Evolutionary conservation across 2,888 invertebrate species (phyloP).

Genomic region (Celastrina argiolus): DNA sequence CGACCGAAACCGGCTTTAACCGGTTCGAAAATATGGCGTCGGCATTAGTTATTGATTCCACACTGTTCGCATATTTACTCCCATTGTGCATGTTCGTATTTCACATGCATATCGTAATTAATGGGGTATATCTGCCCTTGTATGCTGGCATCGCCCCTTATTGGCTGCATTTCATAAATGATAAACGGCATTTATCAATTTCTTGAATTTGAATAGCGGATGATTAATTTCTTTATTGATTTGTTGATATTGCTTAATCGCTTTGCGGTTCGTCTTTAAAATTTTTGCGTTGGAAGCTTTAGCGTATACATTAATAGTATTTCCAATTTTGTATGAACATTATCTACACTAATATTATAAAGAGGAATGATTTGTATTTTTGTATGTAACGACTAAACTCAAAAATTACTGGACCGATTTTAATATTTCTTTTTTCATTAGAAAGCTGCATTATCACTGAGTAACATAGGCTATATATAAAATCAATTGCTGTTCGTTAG

Average conservation of each 20-base stretch:
- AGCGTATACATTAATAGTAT: constrained; percentile 27
- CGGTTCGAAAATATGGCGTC: constrained; percentile 6
- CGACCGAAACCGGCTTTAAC: background rate
- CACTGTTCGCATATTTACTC: constrained; percentile 9
- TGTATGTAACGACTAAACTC: too few species aligned
- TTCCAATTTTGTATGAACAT: constrained; percentile 56
- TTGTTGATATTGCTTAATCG: background rate
- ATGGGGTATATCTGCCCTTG: constrained; percentile 28
- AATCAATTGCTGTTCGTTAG: too few species aligned
- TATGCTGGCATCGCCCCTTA: constrained; percentile 22
- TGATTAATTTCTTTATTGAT: constrained; percentile 20
- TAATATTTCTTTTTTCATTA: too few species aligned
- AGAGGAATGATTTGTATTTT: too few species aligned
- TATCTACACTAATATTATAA: too few species aligned
- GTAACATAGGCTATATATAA: too few species aligned
- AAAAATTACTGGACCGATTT: too few species aligned
- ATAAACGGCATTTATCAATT: constrained; percentile 27
- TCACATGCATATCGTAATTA: constrained; percentile 44
- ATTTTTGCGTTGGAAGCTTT: background rate
- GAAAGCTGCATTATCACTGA: too few species aligned
- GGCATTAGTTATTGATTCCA: constrained; percentile 13
- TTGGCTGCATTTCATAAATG: constrained; percentile 26
- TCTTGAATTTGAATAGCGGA: constrained; percentile 19
- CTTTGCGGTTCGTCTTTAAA: background rate
- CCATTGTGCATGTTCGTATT: constrained; percentile 58